Evolutionary conservation across 2,888 invertebrate genomes (phyloP).

Genomic region (Baronia brevicornis): DNA sequence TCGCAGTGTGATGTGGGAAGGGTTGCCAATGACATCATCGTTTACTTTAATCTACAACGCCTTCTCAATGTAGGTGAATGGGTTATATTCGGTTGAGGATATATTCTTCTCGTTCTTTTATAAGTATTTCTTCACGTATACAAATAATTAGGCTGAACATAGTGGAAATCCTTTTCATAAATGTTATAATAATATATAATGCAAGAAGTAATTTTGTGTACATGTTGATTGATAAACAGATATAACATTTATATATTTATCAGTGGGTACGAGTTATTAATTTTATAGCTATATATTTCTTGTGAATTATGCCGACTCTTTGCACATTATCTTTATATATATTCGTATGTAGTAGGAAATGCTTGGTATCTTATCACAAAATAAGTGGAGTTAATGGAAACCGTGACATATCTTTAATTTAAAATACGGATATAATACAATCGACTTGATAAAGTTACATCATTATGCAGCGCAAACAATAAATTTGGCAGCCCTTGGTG

Average conservation of each 20-base stretch:
- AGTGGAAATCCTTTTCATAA: too few species aligned
- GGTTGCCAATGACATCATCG: slow-evolving; percentile 40
- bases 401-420: slow-evolving; percentile 1
- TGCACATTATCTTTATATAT: slow-evolving; percentile 2
- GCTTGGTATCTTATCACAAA: slow-evolving; percentile 5
- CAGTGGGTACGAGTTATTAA: background rate
- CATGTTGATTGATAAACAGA: too few species aligned
- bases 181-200: too few species aligned
- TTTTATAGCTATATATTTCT: background rate
- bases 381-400: slow-evolving; percentile 6
- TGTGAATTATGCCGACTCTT: background rate
- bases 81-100: slow-evolving; percentile 10
- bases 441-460: background rate
- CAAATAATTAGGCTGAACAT: too few species aligned
- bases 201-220: too few species aligned
- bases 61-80: slow-evolving; percentile 9
- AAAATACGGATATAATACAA: background rate
- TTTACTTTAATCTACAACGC: slow-evolving; percentile 1
- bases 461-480: background rate
- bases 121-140: too few species aligned
- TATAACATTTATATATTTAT: slow-evolving; percentile 4
- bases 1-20: slow-evolving; percentile 64
- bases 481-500: slow-evolving; percentile 6
- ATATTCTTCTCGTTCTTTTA: too few species aligned
- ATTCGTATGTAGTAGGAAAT: slow-evolving; percentile 4